A percentile compares a stretch with the other conserved stretches of the same genome.
Conservation (phyloP, 2,888 invertebrate genomes). For the Agonopterix arenella region DNA sequence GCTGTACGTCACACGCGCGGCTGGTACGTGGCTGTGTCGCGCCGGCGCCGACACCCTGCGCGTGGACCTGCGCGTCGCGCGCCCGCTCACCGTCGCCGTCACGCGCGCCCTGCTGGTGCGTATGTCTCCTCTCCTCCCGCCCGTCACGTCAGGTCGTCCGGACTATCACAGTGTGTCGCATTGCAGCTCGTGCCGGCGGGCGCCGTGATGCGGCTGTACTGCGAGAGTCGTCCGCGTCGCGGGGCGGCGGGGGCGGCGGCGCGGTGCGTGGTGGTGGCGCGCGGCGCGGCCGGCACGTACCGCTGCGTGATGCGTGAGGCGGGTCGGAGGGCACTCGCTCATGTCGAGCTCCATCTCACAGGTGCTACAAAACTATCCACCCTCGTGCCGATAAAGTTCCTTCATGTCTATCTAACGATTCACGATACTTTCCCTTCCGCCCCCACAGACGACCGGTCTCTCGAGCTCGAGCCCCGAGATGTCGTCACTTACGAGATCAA, state of each 20-base stretch:
- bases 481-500: no score
- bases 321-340: slow-evolving; percentile 83
- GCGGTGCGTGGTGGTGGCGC: slow-evolving; percentile 6
- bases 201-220: slow-evolving; percentile 78
- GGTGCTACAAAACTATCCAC: no score
- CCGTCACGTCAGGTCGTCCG: background rate
- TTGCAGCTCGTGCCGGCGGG: slow-evolving; percentile 1
- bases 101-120: background rate
- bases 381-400: no score
- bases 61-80: no score
- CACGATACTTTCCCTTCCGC: no score
- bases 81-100: no score
- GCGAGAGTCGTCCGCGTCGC: slow-evolving; percentile 79
- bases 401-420: no score
- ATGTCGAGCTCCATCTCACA: slow-evolving; percentile 84
- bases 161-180: background rate
- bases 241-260: slow-evolving; percentile 32
- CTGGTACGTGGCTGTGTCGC: no score
- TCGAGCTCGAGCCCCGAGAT: no score
- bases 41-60: no score
- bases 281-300: slow-evolving; percentile 43
- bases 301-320: slow-evolving; percentile 84
- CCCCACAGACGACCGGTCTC: no score
- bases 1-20: no score
- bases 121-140: background rate